Evolutionary conservation across 2,797 vertebrate species (phyloP), one percentile per base, ranked within the genome.

Genomic region (Aratinga solstitialis): DNA sequence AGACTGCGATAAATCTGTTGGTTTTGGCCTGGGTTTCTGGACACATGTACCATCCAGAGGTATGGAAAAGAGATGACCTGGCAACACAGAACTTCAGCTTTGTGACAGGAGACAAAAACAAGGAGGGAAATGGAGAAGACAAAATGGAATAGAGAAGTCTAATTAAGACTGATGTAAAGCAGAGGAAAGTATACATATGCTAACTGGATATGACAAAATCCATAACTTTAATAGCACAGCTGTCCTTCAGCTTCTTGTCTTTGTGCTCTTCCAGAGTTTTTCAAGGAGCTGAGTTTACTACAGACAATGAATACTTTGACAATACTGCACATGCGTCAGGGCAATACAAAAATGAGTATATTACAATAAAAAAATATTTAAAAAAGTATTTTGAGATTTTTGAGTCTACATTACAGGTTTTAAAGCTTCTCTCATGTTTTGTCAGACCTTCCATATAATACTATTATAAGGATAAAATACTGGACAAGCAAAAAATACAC

Each of bases 21-120:
- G 74, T 93, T 97, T 98, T 98, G 98, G 98, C 97, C 42, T 91
- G 50, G 32, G 58, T 95, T 97, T 95, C 89, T 97, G 97, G 96
- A 97, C 83, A 89, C 56, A 78, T 69, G 42, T 94, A 90, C 94
- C 90, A 92, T 94, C 84, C 80, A 34, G 85, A 97, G 96, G 93
- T 97, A 97, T 94, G 94, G 96, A 96, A 97, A 95, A 96, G 96
- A 94, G 87, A 97, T 96, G 96, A 97, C 89, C 75, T 18, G n/a
- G 96, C 95, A 96, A 96, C 58, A 90, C n/a, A 90, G 88, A 92
- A 87, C 86, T 95, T 85, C n/a, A 11, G 19, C 74, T 86, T 90
- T 50, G 51, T 94, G 93, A 91, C 84, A 62, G 72, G 69, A 96
- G 75, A 92, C 29, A 89, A 94, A 96, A 76, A 38, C 61, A 86